Conservation (phyloP, 1,140 invertebrate genomes). For the Drosophila melanica region DNA sequence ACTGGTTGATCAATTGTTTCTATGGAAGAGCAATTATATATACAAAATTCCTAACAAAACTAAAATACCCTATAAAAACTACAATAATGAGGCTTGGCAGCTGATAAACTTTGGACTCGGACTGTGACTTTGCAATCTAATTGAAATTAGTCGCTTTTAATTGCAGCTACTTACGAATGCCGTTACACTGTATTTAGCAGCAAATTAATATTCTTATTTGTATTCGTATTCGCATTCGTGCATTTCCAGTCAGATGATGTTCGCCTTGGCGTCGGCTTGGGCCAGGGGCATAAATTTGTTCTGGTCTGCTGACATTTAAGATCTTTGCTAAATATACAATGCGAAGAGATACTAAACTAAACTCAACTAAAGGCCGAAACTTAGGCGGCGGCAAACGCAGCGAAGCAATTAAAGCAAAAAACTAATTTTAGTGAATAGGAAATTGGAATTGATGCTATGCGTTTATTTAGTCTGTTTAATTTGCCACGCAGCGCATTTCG, state of each 20-base stretch:
- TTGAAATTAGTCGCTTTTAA: constrained; percentile 68
- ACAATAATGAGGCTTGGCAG: background rate
- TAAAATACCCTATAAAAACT: background rate
- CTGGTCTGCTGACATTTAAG: constrained; percentile 73
- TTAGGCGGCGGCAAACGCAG: constrained; percentile 19
- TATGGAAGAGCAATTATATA: no score
- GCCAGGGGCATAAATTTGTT: constrained; percentile 67
- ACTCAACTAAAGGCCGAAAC: no score
- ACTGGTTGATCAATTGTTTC: no score
- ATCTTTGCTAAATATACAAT: constrained; percentile 37
- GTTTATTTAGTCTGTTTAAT: constrained; percentile 2
- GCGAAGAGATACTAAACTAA: constrained; percentile 6
- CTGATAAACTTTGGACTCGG: constrained; percentile 42
- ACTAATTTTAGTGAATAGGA: constrained; percentile 40
- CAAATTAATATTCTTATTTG: constrained; percentile 1
- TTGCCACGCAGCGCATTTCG: background rate
- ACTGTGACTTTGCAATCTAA: constrained; percentile 34
- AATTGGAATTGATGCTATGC: constrained; percentile 31
- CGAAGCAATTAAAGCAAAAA: constrained; percentile 65
- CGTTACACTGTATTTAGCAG: constrained; percentile 55
- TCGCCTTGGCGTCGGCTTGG: constrained; percentile 17
- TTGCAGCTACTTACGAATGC: constrained; percentile 42
- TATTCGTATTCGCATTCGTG: constrained; percentile 12
- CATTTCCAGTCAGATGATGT: constrained; percentile 35
- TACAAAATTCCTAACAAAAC: no score